Evolutionary conservation across 2,113 vertebrate genomes (phyloP).

Genomic region (Hippocampus barbouri): DNA sequence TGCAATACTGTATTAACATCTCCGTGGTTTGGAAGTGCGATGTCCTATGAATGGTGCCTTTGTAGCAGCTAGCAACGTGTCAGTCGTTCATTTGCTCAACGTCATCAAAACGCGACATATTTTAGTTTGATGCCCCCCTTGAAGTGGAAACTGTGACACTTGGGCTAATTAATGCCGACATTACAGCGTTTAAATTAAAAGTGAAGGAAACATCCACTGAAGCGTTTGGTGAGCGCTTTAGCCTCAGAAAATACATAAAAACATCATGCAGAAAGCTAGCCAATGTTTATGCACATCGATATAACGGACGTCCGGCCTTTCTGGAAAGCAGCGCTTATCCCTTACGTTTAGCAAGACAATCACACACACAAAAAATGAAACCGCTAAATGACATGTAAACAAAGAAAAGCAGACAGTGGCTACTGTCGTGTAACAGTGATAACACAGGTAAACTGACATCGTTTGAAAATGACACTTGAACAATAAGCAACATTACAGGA

Average conservation of each 20-base stretch:
- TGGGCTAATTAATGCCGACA: background rate
- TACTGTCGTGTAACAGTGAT: background rate
- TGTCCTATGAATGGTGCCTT: conserved; percentile 50
- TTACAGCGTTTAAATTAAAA: background rate
- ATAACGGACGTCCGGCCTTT: background rate
- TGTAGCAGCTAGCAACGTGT: conserved; percentile 63
- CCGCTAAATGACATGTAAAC: background rate
- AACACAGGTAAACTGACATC: background rate
- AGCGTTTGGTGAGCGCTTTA: background rate
- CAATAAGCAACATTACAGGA: background rate
- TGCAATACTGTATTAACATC: no score
- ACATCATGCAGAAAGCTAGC: background rate
- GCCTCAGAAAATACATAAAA: background rate
- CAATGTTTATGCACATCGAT: background rate
- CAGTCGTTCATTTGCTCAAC: conserved; percentile 47
- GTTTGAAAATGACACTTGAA: background rate
- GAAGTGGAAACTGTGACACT: background rate
- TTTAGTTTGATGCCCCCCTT: conserved; percentile 31
- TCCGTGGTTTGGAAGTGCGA: no score
- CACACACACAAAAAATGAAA: background rate
- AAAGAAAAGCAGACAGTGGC: background rate
- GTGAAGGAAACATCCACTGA: background rate
- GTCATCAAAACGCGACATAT: conserved; percentile 39
- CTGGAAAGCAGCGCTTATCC: background rate
- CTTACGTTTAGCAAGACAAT: background rate